phyloP scores from a whole-genome alignment of 2,113 vertebrate genomes.

The Toxostoma redivivum region DNA sequence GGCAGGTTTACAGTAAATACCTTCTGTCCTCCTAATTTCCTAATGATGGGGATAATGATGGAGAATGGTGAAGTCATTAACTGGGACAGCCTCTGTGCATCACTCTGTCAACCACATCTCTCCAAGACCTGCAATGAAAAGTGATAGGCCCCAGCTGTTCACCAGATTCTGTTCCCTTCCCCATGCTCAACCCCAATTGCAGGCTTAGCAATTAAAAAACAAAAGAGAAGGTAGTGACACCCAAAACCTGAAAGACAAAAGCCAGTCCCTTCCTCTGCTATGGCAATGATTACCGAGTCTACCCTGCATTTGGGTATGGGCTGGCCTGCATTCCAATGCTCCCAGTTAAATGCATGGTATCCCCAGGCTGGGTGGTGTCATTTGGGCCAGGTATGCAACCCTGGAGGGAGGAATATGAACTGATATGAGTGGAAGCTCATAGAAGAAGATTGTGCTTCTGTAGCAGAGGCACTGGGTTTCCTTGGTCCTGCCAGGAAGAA shows the following conservation, averaged over 20 bases:
- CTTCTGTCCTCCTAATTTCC: slow-evolving; percentile 99
- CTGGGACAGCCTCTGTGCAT: slow-evolving; percentile 95
- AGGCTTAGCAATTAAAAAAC: slow-evolving; percentile 25
- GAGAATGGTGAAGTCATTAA: slow-evolving; percentile 99
- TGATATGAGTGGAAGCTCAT: neutral
- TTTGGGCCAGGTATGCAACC: neutral
- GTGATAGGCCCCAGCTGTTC: slow-evolving; percentile 98
- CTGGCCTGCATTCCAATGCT: neutral
- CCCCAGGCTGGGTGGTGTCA: neutral
- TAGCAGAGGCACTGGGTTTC: neutral
- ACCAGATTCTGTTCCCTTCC: slow-evolving; percentile 63
- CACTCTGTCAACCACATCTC: slow-evolving; percentile 95
- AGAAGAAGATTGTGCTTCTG: neutral
- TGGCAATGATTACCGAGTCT: neutral
- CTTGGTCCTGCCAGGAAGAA: neutral
- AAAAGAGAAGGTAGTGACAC: neutral
- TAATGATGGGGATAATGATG: slow-evolving; percentile 99
- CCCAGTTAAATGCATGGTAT: neutral
- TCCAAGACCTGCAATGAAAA: slow-evolving; percentile 91
- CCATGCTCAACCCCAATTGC: slow-evolving; percentile 35
- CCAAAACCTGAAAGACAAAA: neutral
- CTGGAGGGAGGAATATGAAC: neutral
- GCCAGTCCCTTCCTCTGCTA: neutral
- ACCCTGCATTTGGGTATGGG: rapidly evolving
- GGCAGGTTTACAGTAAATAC: slow-evolving; percentile 99